Base-by-base conservation (phyloP, 1,140 invertebrate species). In the Drosophila bifasciata region DNA sequence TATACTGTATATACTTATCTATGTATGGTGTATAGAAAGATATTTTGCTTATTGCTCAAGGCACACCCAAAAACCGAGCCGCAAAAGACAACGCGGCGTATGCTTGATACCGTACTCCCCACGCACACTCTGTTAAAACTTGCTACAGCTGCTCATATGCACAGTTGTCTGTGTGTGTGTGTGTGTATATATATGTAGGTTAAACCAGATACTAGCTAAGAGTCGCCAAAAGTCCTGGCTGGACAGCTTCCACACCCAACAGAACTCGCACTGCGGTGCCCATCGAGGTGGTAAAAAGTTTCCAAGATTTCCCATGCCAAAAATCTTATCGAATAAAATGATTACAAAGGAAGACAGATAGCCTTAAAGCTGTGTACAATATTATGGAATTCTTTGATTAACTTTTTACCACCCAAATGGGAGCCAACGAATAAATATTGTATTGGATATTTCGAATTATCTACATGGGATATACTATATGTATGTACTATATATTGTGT, bases 31-130 rank as follows among this genome's bases (percentile, higher is more conserved):
- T 61, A 71, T 70, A 51, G 43, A 71, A 23, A 48, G 36, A 52
- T 49, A 43, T 17, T 53, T 63, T 56, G 50, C 51, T 72, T 45
- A 58, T 59, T 64, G 78, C 78, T 83, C 73, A 77, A 71, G 60
- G 52, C 73, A 66, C 73, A 63, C 79, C 51, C 73, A 72, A 68
- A 64, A 68, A 68, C 17, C 23, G 41, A 39, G 56, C 62, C 64
- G 62, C 49, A 40, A 68, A 55, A 68, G 61, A 68, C 61, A 66
- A 68, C 57, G 25, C 51, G 72, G 78, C 67, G 78, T 80, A 76
- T 80, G 69, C 78, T 46, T 81, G 56, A 78, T 68, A 21, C 3
- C 19, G 19, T 21, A 79, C 50, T 71, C 23, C 28, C 9, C 11
- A 32, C 32, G 3, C 53, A 55, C 51, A 68, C 23, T 39, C 48